Evolutionary conservation across 1,140 invertebrate species (phyloP).

Genomic region (Vanessa atalanta): DNA sequence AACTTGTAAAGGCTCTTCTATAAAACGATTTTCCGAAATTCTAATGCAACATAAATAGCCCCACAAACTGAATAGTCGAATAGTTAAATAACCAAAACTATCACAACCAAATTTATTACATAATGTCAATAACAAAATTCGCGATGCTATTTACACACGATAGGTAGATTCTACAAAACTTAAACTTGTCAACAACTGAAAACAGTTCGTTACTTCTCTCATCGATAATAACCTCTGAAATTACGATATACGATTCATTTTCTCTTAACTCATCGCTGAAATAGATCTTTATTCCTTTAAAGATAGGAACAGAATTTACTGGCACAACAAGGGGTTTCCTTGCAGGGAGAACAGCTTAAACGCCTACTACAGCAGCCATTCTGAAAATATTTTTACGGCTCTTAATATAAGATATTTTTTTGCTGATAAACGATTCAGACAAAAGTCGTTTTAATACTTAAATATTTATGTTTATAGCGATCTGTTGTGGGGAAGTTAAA

Average conservation of each 20-base stretch:
- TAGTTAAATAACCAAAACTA: background rate
- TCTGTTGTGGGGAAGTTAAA: conserved; percentile 77
- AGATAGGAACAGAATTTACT: conserved; percentile 74
- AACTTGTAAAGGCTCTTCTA: no score
- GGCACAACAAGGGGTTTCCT: conserved; percentile 63
- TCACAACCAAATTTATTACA: conserved; percentile 1
- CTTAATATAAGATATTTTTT: conserved; percentile 20
- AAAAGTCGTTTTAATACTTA: conserved; percentile 52
- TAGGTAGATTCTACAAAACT: conserved; percentile 16
- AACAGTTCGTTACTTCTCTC: conserved; percentile 37
- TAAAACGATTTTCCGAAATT: background rate
- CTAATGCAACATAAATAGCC: background rate
- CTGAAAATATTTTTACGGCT: background rate
- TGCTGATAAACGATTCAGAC: background rate
- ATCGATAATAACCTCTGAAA: conserved; percentile 62
- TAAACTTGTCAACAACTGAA: conserved; percentile 64
- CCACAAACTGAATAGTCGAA: background rate
- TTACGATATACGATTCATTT: conserved; percentile 68
- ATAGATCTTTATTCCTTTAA: conserved; percentile 80
- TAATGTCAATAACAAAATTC: conserved; percentile 8
- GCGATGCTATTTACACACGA: conserved; percentile 5
- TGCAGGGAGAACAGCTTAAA: conserved; percentile 37
- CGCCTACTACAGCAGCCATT: background rate
- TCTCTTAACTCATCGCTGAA: conserved; percentile 68
- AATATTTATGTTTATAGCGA: conserved; percentile 78